phyloP scores from a whole-genome alignment of 2,113 vertebrate genomes.

The Malaclemys terrapin region DNA sequence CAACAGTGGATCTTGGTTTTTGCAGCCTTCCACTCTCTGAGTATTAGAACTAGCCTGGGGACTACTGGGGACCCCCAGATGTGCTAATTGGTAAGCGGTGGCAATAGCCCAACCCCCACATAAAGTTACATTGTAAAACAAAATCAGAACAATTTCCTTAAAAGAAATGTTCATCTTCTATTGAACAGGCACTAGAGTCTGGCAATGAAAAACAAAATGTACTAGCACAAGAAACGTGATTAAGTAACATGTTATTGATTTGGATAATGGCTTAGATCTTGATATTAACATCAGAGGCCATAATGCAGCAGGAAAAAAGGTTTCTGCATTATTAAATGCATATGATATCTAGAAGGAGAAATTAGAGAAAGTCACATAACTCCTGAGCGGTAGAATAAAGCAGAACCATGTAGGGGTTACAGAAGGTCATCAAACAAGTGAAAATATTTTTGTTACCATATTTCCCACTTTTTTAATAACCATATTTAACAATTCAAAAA shows the following conservation, averaged over 20 bases:
- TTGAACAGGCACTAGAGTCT: neutral
- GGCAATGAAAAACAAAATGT: neutral
- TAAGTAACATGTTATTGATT: neutral
- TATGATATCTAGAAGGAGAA: neutral
- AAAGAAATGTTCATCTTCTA: neutral
- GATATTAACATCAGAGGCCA: neutral
- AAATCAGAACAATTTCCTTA: neutral
- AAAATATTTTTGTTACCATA: neutral
- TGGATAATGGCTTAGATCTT: neutral
- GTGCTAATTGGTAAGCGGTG: neutral
- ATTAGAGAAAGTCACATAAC: conserved; percentile 6
- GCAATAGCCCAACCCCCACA: neutral
- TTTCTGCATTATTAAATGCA: neutral
- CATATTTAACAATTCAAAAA: neutral
- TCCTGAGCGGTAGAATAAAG: neutral
- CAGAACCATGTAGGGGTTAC: neutral
- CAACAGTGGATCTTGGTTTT: neutral
- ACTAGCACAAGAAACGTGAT: neutral
- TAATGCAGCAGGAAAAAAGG: neutral
- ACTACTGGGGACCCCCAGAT: neutral
- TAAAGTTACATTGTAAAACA: neutral
- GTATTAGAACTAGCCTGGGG: neutral
- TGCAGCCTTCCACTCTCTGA: neutral
- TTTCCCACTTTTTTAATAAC: neutral
- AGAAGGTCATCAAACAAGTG: neutral